phyloP scores from a whole-genome alignment of 2,113 vertebrate genomes.

The Odobenus rosmarus region DNA sequence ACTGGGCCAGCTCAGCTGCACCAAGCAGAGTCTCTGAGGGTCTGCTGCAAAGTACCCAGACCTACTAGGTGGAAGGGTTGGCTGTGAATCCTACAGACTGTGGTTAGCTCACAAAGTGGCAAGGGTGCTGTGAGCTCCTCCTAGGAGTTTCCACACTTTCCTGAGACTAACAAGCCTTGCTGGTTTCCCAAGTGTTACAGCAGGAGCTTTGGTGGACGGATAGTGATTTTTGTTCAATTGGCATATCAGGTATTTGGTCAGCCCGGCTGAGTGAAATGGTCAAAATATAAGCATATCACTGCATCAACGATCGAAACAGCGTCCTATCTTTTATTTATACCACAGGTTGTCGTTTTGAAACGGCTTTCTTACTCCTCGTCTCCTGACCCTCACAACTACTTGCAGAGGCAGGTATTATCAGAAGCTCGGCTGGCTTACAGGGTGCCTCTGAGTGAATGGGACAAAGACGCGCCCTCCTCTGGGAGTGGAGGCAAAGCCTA shows the following conservation, averaged over 20 bases:
- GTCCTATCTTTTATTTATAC: neutral
- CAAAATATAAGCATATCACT: neutral
- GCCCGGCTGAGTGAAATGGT: neutral
- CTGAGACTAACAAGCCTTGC: no score
- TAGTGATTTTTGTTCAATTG: neutral
- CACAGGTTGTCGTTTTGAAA: neutral
- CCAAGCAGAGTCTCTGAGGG: neutral
- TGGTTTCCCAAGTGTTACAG: neutral
- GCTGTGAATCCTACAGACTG: fast-evolving
- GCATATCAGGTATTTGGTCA: neutral
- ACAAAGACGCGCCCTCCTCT: neutral
- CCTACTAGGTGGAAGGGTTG: neutral
- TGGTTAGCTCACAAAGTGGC: fast-evolving
- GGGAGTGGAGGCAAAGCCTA: neutral
- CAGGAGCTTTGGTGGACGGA: neutral
- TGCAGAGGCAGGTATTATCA: neutral
- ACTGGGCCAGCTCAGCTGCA: neutral
- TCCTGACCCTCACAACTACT: neutral
- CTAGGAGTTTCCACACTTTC: fast-evolving
- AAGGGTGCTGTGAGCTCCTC: fast-evolving
- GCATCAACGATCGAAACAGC: neutral
- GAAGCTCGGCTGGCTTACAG: neutral
- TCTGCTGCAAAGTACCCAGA: neutral
- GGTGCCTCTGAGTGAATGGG: neutral
- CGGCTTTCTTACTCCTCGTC: neutral